A percentile compares a stretch with the other conserved stretches of the same genome.
Conservation (phyloP, 2,797 vertebrate genomes). For the Sebastes trivittatus region DNA sequence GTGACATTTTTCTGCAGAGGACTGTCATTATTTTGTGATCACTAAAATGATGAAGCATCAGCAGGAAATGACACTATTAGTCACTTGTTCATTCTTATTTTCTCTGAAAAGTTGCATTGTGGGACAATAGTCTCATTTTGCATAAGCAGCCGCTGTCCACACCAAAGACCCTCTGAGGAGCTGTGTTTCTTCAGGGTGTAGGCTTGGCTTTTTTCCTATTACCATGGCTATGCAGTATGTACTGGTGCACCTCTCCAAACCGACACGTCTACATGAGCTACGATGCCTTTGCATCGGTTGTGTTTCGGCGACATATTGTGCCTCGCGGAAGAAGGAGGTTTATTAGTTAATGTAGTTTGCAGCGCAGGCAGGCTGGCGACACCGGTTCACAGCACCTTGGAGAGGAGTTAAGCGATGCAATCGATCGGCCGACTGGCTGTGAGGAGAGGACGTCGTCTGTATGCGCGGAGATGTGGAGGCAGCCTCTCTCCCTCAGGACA, state of each 20-base stretch:
- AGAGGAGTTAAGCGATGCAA: constrained; percentile 56
- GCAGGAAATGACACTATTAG: not conserved
- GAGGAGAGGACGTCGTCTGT: constrained; percentile 31
- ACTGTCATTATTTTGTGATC: not conserved
- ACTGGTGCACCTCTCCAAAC: not conserved
- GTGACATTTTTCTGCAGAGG: not conserved
- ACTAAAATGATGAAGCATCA: not conserved
- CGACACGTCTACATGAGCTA: not conserved
- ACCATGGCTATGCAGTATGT: constrained; percentile 24
- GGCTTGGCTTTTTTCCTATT: constrained; percentile 1
- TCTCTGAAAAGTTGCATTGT: not conserved
- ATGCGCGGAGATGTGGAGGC: constrained; percentile 17
- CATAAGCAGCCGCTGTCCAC: not conserved
- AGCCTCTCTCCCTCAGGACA: constrained; percentile 14
- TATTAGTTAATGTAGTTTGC: constrained; percentile 55
- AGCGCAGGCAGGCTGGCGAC: constrained; percentile 20
- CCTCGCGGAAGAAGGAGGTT: constrained; percentile 35
- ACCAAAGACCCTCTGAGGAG: not conserved
- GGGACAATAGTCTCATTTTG: not conserved
- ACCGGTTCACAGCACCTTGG: constrained; percentile 40
- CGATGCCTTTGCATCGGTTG: constrained; percentile 27
- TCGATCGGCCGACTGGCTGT: constrained; percentile 40
- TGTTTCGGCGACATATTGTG: constrained; percentile 38
- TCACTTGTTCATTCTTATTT: not conserved
- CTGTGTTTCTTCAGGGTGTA: not conserved